Evolutionary conservation across 1,140 invertebrate genomes (phyloP), one percentile per base, ranked within the genome.

Genomic region (Agrypnia vestita): DNA sequence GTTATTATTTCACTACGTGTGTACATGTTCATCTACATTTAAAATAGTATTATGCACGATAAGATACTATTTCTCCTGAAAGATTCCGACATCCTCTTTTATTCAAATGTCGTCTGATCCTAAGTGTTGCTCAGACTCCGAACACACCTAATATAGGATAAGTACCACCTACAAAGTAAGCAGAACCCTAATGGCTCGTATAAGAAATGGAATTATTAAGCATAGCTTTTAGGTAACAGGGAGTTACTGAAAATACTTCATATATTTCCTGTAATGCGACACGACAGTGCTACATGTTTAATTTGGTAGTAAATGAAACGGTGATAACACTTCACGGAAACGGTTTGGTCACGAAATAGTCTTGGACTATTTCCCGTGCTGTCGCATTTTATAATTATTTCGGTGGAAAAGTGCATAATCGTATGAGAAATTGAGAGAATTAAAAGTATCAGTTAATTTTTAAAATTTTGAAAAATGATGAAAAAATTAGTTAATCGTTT

Each of bases 61-160:
- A 71, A 49, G 21, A 51, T n/a, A 10, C 67, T 47, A 49, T 21
- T 47, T n/a, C 64, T 47, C 46, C 15, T 51, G 67, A 15, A 49
- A 71, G 67, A 51, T 11, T 71, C 67, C 17, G 17, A 17, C 17
- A 49, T 13, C 4, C 46, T 51, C 67, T 25, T 71, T 71, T 71
- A 71, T 71, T 71, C 67, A 71, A 71, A 71, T 71, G 44, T n/a
- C 10, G 9, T 49, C 67, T 71, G 67, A 71, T 49, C 46, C 47
- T 35, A 17, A 71, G 67, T 11, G 67, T 19, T 21, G 67, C 67
- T 71, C 67, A 53, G 17, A 51, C 46, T 47, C 64, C 35, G 10
- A 25, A 25, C 13, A 6, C 13, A n/a, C 61, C 61, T 64, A 64
- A 64, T 64, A 35, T 19, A 43, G n/a, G 61, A 25, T n/a, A 64